Conservation (phyloP, 2,797 vertebrate species). For the Austrolebias charrua region DNA sequence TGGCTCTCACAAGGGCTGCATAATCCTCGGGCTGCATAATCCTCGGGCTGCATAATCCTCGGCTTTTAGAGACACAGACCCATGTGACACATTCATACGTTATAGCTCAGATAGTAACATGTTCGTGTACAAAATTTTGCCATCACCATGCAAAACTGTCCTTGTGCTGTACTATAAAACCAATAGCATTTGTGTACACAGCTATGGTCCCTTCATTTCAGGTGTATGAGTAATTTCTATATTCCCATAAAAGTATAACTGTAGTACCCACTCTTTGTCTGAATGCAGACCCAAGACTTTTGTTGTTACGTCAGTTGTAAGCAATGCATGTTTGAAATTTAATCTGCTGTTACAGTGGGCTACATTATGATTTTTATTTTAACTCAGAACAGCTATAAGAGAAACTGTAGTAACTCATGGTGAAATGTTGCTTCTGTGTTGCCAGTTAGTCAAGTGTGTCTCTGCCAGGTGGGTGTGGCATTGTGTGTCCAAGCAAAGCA, state of each 20-base stretch:
- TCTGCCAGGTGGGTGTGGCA: conserved; percentile 64
- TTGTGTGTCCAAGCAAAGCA: conserved; percentile 57
- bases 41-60: conserved; percentile 69
- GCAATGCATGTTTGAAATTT: no score
- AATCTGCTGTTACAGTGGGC: background rate
- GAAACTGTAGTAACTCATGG: background rate
- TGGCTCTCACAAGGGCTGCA: conserved; percentile 58
- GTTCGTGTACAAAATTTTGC: background rate
- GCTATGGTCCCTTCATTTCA: conserved; percentile 3
- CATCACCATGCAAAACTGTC: background rate
- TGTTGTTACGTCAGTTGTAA: background rate
- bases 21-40: conserved; percentile 74
- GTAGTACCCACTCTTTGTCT: background rate
- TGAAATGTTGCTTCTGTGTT: conserved; percentile 20
- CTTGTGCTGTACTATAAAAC: conserved; percentile 1
- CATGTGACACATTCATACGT: conserved; percentile 5
- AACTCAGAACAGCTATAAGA: conserved; percentile 2
- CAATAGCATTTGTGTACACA: conserved; percentile 20
- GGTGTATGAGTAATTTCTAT: conserved; percentile 10
- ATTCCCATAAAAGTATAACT: conserved; percentile 2
- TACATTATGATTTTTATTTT: background rate
- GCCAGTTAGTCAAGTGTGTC: conserved; percentile 21
- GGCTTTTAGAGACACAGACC: conserved; percentile 29
- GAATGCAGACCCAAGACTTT: background rate
- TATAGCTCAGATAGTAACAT: background rate